Base-by-base conservation (phyloP, 2,888 invertebrate genomes). In the Drosophila formosana region DNA sequence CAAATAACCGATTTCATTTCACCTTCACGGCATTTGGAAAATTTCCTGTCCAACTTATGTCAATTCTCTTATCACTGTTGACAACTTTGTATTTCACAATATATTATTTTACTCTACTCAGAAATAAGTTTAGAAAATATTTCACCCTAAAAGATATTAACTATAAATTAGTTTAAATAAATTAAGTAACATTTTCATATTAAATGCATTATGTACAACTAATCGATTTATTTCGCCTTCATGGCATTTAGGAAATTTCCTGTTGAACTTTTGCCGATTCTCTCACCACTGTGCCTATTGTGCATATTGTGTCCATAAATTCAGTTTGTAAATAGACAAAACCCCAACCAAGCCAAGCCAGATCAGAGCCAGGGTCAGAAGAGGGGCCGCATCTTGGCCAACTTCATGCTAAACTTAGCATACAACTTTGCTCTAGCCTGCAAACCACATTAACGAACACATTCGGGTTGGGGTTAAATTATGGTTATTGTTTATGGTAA, bases 401-500 rank as follows among this genome's bases (percentile, higher is more conserved):
- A 58, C 63, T 72, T 52, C 46, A 62, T 60, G 66, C 43, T 60
- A 60, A 77, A 78, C 65, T 78, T 77, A 78, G 64, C 78, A 73
- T 69, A 66, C 47, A 77, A 72, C 53, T 76, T 72, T 76, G 56
- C 58, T n/a, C 46, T 56, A 11, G 43, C 68, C 32, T 2, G 43
- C 34, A 49, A 78, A 81, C 87, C 87, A 87, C 84, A 87, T 82
- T 82, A 82, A 78, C 82, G 64, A 53, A 69, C 64, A 69, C 65
- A 65, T 79, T 78, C 51, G 60, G 60, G 72, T 28, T 65, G 73
- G 69, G 67, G 69, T 65, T 85, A 89, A 91, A 88, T 89, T 89
- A 89, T 91, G 87, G 89, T 89, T 91, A 89, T 91, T 89, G 89
- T 89, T 89, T 89, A 89, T 89, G 82, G 85, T 83, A 70, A 73